Percentiles rank a stretch among this genome's conserved stretches.
Evolutionary conservation across 2,113 vertebrate species (phyloP).

Genomic region (Microtus richardsoni): DNA sequence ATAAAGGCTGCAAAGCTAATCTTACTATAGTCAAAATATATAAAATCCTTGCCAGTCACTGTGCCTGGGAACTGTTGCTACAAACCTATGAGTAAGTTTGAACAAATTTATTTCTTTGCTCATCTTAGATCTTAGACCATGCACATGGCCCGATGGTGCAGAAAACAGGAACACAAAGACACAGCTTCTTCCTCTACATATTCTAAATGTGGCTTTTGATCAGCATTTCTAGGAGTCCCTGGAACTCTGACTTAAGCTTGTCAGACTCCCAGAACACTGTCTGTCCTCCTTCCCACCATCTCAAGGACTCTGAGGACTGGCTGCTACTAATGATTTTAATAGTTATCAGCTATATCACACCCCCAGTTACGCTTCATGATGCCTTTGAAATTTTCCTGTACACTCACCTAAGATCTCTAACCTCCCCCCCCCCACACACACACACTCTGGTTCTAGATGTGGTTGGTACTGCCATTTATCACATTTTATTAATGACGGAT

Average conservation of each 20-base stretch:
- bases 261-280: neutral
- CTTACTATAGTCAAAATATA: neutral
- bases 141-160: too few species aligned
- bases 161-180: neutral
- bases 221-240: neutral
- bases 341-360: neutral
- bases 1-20: constrained; percentile 18
- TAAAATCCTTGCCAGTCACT: constrained; percentile 38
- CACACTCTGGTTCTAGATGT: neutral
- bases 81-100: neutral
- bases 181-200: neutral
- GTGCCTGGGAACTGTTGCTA: neutral
- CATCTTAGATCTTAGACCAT: constrained; percentile 16
- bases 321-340: neutral
- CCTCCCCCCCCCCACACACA: neutral
- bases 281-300: neutral
- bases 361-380: neutral
- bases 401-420: neutral
- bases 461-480: neutral
- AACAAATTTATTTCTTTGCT: neutral
- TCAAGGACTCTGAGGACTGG: neutral
- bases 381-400: constrained; percentile 25
- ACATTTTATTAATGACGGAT: constrained; percentile 9
- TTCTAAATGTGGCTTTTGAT: neutral
- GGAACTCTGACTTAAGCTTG: neutral